phyloP scores from a whole-genome alignment of 2,888 invertebrate genomes.

The Halocaridina rubra region DNA sequence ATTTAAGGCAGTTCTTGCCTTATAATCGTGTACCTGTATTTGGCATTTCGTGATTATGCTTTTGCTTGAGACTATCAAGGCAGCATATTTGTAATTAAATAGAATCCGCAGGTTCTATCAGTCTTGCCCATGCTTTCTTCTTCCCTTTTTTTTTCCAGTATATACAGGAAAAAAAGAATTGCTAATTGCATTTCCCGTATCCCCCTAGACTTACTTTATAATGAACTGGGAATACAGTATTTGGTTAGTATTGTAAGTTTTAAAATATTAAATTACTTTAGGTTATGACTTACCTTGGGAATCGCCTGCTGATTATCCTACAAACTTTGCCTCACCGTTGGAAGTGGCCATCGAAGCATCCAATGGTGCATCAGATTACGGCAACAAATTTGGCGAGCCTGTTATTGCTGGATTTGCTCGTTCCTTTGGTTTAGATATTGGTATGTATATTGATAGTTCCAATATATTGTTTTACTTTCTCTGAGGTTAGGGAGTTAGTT shows the following conservation, averaged over 20 bases:
- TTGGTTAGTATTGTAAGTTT: too few species aligned
- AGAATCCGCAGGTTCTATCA: too few species aligned
- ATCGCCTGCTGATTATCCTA: slow-evolving; percentile 81
- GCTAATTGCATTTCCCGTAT: not conserved
- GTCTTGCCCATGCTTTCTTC: not conserved
- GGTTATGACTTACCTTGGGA: slow-evolving; percentile 92
- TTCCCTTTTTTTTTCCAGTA: not conserved
- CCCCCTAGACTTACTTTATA: too few species aligned
- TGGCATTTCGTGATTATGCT: too few species aligned
- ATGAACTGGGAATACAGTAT: not conserved
- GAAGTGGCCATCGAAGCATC: slow-evolving; percentile 94
- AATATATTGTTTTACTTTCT: too few species aligned
- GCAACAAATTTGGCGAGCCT: slow-evolving; percentile 99
- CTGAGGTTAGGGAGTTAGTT: too few species aligned
- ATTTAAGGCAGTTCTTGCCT: too few species aligned
- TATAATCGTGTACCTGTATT: too few species aligned
- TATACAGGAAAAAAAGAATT: not conserved
- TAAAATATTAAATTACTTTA: too few species aligned
- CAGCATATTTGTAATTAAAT: too few species aligned
- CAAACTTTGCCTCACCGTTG: slow-evolving; percentile 86
- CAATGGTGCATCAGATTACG: slow-evolving; percentile 98
- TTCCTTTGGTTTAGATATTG: slow-evolving; percentile 81
- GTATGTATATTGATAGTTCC: too few species aligned
- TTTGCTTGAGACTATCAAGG: too few species aligned
- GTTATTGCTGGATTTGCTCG: slow-evolving; percentile 90